These are phyloP conservation scores for Calonectris borealis DNA, from an alignment of 2,113 vertebrate species.

Conservation along the genomic window DNA sequence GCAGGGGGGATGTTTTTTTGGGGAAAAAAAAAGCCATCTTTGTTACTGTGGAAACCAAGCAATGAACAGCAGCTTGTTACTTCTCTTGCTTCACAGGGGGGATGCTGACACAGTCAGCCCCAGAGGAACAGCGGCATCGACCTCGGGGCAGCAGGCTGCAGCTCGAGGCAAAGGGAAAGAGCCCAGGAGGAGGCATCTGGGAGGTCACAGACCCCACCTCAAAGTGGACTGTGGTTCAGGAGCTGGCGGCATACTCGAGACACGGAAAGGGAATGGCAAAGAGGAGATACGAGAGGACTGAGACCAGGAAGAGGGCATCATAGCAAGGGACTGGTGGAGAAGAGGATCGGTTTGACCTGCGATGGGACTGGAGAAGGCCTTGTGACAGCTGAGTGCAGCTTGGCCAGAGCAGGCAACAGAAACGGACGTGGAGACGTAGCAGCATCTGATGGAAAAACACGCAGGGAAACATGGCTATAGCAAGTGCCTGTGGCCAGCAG, in stretches of 20 bases:
- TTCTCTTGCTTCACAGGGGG: neutral
- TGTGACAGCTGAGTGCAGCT: neutral
- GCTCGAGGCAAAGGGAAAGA: neutral
- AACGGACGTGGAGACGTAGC: neutral
- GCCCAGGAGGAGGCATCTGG: neutral
- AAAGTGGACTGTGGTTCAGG: neutral
- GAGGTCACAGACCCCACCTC: neutral
- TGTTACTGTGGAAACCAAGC: neutral
- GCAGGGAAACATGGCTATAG: neutral
- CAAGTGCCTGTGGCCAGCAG: neutral
- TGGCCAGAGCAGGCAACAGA: neutral
- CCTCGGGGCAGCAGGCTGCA: neutral
- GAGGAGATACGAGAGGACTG: neutral
- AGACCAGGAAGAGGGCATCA: neutral
- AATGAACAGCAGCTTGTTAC: neutral
- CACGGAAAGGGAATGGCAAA: neutral
- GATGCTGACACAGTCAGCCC: neutral
- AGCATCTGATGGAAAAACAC: neutral
- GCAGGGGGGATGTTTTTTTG: neutral
- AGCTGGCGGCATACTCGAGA: neutral
- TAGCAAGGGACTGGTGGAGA: neutral
- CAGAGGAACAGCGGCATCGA: fast-evolving
- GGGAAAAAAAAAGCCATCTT: neutral
- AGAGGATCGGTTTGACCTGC: neutral
- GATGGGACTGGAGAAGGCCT: neutral